Evolutionary conservation across 2,888 invertebrate species (phyloP), one percentile per base, ranked within the genome.

Genomic region (Mylabris sibirica): DNA sequence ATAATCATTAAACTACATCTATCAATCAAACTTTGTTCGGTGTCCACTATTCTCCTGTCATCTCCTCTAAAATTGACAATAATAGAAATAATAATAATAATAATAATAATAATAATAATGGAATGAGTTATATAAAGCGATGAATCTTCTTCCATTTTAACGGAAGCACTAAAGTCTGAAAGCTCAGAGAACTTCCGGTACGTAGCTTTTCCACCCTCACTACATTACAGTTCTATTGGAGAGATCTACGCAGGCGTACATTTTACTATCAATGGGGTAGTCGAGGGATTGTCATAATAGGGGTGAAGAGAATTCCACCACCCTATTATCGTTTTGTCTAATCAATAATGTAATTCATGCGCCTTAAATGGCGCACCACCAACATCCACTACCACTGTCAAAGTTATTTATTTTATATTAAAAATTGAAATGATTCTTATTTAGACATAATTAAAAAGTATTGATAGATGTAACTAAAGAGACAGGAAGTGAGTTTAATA

Each of bases 121-220:
- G 44, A 14, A 17, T 5, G 8, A 11, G 11, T 22, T 20, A 61
- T 64, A 57, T 68, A 76, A 64, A 38, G 75, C 74, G 77, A 77
- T 76, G 77, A 78, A 74, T 76, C 80, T 78, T 77, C 78, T 81
- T 81, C 82, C 82, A 83, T 83, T 83, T 83, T 82, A 77, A 73
- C 82, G 83, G 82, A 82, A 83, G 81, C 82, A 82, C 82, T 81
- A 82, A 80, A 79, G 80, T 77, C 80, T 80, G 78, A 82, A 81
- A 82, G 82, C 81, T 78, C 77, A 72, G 73, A 77, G 77, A 74
- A 75, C 78, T 82, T 82, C 82, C 83, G 82, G 82, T 74, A 73
- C 73, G 76, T 74, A 74, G 76, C 76, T 77, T 78, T 78, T 76
- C 79, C 78, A 78, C 80, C 80, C 78, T 74, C 75, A 71, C 70